These are phyloP conservation scores for Sitophilus oryzae DNA, from an alignment of 1,140 invertebrate genomes.

Conservation along the genomic window DNA sequence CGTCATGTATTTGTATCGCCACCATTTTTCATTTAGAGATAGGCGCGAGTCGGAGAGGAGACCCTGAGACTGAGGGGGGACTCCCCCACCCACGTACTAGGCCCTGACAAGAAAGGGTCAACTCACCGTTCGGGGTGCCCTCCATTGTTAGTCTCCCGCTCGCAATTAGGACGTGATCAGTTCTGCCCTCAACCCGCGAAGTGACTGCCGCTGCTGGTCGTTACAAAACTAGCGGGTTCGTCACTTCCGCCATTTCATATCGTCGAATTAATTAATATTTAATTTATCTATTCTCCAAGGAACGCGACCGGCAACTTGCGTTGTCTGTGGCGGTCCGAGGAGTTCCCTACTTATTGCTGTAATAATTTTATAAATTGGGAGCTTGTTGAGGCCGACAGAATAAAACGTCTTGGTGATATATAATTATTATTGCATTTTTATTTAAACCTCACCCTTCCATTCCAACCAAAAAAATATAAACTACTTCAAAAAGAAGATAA, in stretches of 20 bases:
- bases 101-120: constrained; percentile 23
- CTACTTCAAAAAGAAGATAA: too few relatives aligned
- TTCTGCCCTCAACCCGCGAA: constrained; percentile 33
- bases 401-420: constrained; percentile 61
- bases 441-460: too few relatives aligned
- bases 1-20: constrained; percentile 29
- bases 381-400: constrained; percentile 62
- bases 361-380: constrained; percentile 47
- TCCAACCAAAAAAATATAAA: too few relatives aligned
- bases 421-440: constrained; percentile 30
- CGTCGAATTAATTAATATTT: constrained; percentile 15
- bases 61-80: constrained; percentile 39
- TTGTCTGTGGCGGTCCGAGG: constrained; percentile 3
- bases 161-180: constrained; percentile 29
- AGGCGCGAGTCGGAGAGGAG: constrained; percentile 31
- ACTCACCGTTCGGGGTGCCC: constrained; percentile 29
- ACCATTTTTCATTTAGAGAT: constrained; percentile 30
- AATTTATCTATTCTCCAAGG: constrained; percentile 11
- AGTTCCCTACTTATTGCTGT: constrained; percentile 18
- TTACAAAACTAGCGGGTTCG: constrained; percentile 6
- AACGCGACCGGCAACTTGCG: constrained; percentile 7
- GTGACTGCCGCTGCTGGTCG: constrained; percentile 11
- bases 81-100: constrained; percentile 34
- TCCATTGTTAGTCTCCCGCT: constrained; percentile 31
- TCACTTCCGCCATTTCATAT: constrained; percentile 18